Evolutionary conservation across 2,797 vertebrate species (phyloP).

Genomic region (Sternarchorhynchus goeldii): DNA sequence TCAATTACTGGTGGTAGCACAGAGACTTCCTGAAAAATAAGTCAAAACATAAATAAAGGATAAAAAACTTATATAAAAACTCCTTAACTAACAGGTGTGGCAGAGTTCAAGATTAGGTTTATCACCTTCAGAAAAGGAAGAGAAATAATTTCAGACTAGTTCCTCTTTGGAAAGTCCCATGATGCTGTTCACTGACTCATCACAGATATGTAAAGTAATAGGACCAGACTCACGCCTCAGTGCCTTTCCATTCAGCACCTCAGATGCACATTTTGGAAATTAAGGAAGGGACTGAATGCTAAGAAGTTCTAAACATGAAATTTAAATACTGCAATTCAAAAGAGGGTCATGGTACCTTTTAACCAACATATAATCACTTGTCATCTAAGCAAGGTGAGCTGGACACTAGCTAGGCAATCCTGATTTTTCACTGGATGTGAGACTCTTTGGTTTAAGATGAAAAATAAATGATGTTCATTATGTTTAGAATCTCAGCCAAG

Average conservation of each 20-base stretch:
- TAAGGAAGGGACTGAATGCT: conserved; percentile 28
- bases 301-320: conserved; percentile 10
- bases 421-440: conserved; percentile 29
- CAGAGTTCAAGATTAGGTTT: conserved; percentile 36
- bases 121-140: conserved; percentile 19
- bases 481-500: conserved; percentile 52
- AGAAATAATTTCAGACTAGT: conserved; percentile 34
- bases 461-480: conserved; percentile 54
- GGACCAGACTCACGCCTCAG: not conserved
- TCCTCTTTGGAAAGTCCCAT: conserved; percentile 28
- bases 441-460: conserved; percentile 39
- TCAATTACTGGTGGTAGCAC: conserved; percentile 35
- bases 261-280: conserved; percentile 17
- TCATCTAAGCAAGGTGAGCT: conserved; percentile 21
- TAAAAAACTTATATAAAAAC: not conserved
- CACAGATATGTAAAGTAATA: conserved; percentile 44
- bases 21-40: conserved; percentile 22
- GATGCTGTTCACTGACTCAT: conserved; percentile 26
- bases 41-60: not conserved
- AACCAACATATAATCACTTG: conserved; percentile 22
- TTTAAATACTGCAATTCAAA: conserved; percentile 1
- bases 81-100: conserved; percentile 37
- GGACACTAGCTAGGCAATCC: not conserved
- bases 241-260: conserved; percentile 20
- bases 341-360: not conserved